phyloP scores from a whole-genome alignment of 2,113 vertebrate genomes.

The Ancistrus triradiatus region DNA sequence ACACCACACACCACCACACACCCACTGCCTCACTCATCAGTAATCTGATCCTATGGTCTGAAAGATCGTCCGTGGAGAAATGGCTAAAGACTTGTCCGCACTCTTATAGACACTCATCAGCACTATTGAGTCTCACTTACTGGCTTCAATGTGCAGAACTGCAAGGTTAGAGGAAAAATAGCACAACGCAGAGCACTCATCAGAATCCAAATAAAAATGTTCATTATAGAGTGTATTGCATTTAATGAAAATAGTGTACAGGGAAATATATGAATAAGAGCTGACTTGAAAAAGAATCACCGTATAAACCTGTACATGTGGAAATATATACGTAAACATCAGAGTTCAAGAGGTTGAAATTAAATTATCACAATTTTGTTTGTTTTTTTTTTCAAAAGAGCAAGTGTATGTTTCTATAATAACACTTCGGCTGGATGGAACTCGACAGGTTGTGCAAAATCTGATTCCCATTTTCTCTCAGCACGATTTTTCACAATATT shows the following conservation, averaged over 20 bases:
- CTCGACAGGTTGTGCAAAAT: no score
- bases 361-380: no score
- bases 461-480: no score
- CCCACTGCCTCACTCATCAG: constrained; percentile 26
- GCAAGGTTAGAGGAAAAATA: constrained; percentile 45
- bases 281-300: constrained; percentile 7
- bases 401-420: no score
- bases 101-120: constrained; percentile 48
- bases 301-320: constrained; percentile 1
- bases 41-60: constrained; percentile 38
- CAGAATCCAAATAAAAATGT: no score
- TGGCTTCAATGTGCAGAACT: constrained; percentile 34
- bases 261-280: constrained; percentile 33
- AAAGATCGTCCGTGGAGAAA: constrained; percentile 40
- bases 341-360: no score
- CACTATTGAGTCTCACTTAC: constrained; percentile 42
- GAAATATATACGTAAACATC: no score
- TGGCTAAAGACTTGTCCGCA: constrained; percentile 34
- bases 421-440: no score
- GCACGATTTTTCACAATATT: no score
- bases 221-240: constrained; percentile 33
- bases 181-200: neutral
- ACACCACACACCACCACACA: no score
- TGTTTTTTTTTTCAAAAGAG: no score
- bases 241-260: constrained; percentile 38